phyloP scores from a whole-genome alignment of 2,888 invertebrate species.

The Eupithecia pulchellata region DNA sequence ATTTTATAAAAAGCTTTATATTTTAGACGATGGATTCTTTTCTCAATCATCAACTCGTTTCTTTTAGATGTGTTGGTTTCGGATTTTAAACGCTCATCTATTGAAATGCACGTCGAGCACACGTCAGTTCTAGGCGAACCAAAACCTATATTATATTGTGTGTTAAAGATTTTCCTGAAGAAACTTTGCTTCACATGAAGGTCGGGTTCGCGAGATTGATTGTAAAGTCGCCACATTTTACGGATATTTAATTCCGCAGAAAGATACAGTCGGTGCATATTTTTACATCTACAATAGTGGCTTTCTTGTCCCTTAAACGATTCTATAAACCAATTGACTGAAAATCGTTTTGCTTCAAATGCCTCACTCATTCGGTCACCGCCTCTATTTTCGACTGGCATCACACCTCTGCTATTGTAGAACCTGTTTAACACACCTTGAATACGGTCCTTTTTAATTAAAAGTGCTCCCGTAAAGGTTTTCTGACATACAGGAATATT shows the following conservation, averaged over 20 bases:
- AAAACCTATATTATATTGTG: constrained; percentile 41
- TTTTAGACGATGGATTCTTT: constrained; percentile 42
- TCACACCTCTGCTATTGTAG: constrained; percentile 24
- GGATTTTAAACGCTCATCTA: constrained; percentile 40
- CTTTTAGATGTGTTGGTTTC: constrained; percentile 37
- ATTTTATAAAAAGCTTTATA: constrained; percentile 44
- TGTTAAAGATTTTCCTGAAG: constrained; percentile 35
- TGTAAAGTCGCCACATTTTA: constrained; percentile 42
- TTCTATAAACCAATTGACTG: constrained; percentile 38
- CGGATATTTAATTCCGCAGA: constrained; percentile 37
- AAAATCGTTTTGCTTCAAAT: constrained; percentile 35
- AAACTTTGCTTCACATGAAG: constrained; percentile 37
- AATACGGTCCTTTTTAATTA: constrained; percentile 30
- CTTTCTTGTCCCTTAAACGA: constrained; percentile 33
- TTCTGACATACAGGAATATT: constrained; percentile 31
- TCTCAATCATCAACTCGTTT: constrained; percentile 34
- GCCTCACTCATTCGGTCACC: constrained; percentile 33
- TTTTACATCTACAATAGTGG: constrained; percentile 4
- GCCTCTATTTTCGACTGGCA: constrained; percentile 36
- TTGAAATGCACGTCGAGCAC: constrained; percentile 41
- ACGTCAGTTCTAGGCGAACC: constrained; percentile 37
- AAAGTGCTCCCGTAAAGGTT: constrained; percentile 28
- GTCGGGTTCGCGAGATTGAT: constrained; percentile 14
- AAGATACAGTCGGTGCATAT: constrained; percentile 27
- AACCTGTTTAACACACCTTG: constrained; percentile 29